A percentile compares a stretch with the other conserved stretches of the same genome.
These are phyloP conservation scores for Theretra japonica DNA, from an alignment of 2,888 invertebrate genomes.

Conservation along the genomic window DNA sequence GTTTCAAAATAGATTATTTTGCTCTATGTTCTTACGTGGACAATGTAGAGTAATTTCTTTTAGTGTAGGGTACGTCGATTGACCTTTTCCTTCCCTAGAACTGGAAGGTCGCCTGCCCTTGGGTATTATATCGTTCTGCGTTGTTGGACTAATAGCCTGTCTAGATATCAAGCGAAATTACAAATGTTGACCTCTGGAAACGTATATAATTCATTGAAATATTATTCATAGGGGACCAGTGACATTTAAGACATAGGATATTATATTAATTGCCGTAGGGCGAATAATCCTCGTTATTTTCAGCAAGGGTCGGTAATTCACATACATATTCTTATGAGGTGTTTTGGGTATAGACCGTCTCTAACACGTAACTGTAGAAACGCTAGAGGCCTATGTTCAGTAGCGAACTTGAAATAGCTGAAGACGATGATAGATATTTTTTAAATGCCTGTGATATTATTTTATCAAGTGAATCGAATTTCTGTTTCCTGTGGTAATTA, in stretches of 20 bases:
- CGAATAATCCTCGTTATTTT: not conserved
- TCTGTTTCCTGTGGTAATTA: too few species aligned
- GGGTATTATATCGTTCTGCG: slow-evolving; percentile 9
- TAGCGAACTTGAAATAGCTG: too few species aligned
- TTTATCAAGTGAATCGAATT: too few species aligned
- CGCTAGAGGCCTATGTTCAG: too few species aligned
- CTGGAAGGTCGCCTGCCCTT: not conserved
- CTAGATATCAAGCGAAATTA: not conserved
- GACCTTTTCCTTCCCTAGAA: slow-evolving; percentile 9
- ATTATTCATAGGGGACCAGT: not conserved
- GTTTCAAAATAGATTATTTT: not conserved
- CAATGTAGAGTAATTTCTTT: not conserved
- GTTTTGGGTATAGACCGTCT: too few species aligned
- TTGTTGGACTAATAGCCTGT: slow-evolving; percentile 11
- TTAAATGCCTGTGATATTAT: too few species aligned
- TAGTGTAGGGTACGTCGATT: slow-evolving; percentile 1
- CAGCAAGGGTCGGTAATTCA: too few species aligned
- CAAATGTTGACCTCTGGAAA: not conserved
- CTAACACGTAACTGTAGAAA: too few species aligned
- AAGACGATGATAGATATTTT: too few species aligned
- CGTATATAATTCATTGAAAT: not conserved
- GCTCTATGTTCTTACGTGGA: not conserved
- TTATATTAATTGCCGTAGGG: not conserved
- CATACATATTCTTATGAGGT: too few species aligned
- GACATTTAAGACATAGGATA: not conserved